phyloP scores from a whole-genome alignment of 2,888 invertebrate species.

The Xestoiulus laeticollis region DNA sequence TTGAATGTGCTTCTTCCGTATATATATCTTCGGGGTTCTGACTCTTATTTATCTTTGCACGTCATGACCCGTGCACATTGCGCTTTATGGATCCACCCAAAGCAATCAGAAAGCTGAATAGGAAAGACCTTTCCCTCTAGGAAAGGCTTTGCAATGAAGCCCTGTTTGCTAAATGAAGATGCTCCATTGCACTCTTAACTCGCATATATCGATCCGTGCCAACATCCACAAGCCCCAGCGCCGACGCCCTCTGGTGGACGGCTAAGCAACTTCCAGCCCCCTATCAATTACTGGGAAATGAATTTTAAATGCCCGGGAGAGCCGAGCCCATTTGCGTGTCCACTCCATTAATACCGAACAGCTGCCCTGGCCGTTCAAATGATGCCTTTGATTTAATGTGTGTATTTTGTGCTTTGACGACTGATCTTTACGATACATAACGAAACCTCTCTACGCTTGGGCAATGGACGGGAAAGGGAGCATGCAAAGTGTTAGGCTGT shows the following conservation, averaged over 20 bases:
- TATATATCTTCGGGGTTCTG: constrained; percentile 14
- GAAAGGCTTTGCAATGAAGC: constrained; percentile 28
- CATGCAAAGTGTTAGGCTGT: not conserved
- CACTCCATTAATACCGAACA: constrained; percentile 36
- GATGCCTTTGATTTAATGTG: constrained; percentile 36
- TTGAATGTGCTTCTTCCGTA: constrained; percentile 4
- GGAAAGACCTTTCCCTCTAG: constrained; percentile 41
- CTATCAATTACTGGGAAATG: constrained; percentile 13
- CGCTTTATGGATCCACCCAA: constrained; percentile 40
- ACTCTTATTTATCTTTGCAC: constrained; percentile 39
- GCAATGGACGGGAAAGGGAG: not conserved
- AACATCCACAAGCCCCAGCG: not conserved
- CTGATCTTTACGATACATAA: constrained; percentile 15
- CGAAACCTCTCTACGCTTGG: not conserved
- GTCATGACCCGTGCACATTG: constrained; percentile 41
- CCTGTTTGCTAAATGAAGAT: constrained; percentile 24
- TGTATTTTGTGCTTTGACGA: constrained; percentile 1
- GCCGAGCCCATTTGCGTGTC: constrained; percentile 41
- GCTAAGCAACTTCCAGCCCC: not conserved
- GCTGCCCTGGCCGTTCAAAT: constrained; percentile 43
- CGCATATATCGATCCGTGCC: not conserved
- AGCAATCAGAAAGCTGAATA: constrained; percentile 43
- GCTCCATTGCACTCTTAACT: constrained; percentile 35
- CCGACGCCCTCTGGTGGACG: not conserved
- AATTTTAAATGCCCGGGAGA: constrained; percentile 39